These are phyloP conservation scores for Sminthopsis crassicaudata DNA, from an alignment of 2,113 vertebrate genomes.

Conservation along the genomic window DNA sequence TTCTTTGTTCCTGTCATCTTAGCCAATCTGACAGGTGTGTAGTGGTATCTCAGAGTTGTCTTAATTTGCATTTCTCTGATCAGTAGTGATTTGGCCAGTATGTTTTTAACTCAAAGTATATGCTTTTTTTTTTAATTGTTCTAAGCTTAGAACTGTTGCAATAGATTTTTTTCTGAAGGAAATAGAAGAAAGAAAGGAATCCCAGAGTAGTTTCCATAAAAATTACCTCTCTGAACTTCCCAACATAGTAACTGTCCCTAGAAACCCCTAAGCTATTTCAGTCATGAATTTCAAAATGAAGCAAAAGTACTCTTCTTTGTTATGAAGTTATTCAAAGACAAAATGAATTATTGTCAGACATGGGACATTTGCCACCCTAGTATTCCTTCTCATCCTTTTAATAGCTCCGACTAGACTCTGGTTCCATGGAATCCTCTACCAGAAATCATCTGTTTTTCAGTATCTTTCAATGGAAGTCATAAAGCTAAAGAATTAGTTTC, in stretches of 20 bases:
- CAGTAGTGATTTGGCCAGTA: no score
- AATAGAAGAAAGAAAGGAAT: neutral
- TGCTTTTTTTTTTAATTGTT: neutral
- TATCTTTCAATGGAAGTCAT: neutral
- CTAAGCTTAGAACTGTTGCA: neutral
- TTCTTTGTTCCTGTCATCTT: no score
- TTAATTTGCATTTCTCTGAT: no score
- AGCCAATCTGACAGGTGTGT: no score
- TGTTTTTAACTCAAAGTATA: neutral
- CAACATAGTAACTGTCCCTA: neutral
- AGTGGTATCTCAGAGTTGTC: no score
- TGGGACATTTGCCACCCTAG: neutral
- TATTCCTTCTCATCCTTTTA: neutral
- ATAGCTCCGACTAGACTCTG: neutral
- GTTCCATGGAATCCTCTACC: neutral
- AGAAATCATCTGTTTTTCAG: neutral
- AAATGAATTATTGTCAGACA: neutral
- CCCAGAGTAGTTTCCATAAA: neutral
- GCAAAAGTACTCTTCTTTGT: neutral
- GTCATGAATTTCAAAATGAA: neutral
- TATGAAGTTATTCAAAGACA: neutral
- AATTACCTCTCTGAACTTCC: neutral
- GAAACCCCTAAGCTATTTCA: neutral
- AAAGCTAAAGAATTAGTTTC: neutral
- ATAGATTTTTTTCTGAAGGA: neutral